Base-by-base conservation (phyloP, 2,113 vertebrate species). In the Sceloporus tristichus region DNA sequence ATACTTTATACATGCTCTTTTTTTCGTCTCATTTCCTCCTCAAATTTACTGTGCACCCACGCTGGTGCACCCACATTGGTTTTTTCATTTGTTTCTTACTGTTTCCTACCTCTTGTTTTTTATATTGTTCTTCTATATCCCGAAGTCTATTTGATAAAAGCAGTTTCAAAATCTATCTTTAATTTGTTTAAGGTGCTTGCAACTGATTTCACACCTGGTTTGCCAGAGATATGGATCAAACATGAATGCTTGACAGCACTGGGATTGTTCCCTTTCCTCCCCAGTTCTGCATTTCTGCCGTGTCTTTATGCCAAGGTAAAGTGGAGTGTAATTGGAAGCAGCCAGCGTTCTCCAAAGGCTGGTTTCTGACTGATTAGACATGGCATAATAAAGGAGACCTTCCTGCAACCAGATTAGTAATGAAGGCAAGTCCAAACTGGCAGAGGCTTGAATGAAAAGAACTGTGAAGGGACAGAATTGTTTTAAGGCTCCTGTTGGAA, bases 341-440 rank as follows among this genome's bases (percentile, higher is more conserved):
- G 84, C 84, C 94, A 91, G 91, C 77, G 0, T 19, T 89, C 48
- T 66, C 2, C 68, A 0, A 34, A 74, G 0, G 23, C 81, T 25
- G 0, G 29, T 66, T 89, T 90, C 79, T 0, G 13, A 73, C 54
- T 4, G 85, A 53, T 88, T 90, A 62, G 70, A 89, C 86, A 80
- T 34, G 5, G 88, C n/a, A 80, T 40, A 0, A 5, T n/a, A 62
- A 23, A 59, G 83, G 86, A 53, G 34, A 79, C 84, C 59, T n/a
- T 87, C 91, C 91, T 85, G 90, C 91, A 42, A 87, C 71, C 85
- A 90, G 89, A 94, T 94, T 90, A 92, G 78, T 86, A 93, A 74
- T 85, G 87, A 13, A 38, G 87, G 91, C 94, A 94, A 93, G 93
- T 93, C 77, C 75, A 91, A 87, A 94, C 93, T 92, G 77, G 93